Evolutionary conservation across 1,140 invertebrate genomes (phyloP).

Genomic region (Lepidostoma basale): DNA sequence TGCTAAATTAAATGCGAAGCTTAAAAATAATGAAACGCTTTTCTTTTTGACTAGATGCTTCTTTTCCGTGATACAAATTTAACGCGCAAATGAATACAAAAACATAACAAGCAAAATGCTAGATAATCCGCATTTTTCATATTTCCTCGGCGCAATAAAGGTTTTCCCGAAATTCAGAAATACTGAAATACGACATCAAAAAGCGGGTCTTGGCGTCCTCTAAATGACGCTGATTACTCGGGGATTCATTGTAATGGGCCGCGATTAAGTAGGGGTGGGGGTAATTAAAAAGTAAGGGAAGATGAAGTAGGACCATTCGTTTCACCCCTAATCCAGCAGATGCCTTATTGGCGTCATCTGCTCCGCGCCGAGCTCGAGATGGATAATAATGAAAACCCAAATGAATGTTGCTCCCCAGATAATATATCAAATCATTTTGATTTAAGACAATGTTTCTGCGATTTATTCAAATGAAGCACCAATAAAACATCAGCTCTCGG

Average conservation of each 20-base stretch:
- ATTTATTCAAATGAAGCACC: constrained; percentile 14
- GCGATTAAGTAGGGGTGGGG: constrained; percentile 21
- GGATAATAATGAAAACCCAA: constrained; percentile 24
- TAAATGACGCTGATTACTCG: constrained; percentile 14
- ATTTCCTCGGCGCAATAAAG: not conserved
- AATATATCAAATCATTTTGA: constrained; percentile 20
- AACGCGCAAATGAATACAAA: not conserved
- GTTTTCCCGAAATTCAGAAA: not conserved
- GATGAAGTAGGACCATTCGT: constrained; percentile 18
- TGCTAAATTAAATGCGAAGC: no score
- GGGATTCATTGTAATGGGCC: constrained; percentile 18
- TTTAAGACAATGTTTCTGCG: constrained; percentile 14
- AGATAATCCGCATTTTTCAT: not conserved
- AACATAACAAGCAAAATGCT: not conserved
- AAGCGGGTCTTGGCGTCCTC: not conserved
- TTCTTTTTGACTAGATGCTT: no score
- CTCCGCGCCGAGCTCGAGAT: not conserved
- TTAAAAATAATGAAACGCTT: no score
- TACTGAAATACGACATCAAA: not conserved
- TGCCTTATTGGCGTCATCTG: constrained; percentile 26
- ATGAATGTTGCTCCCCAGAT: constrained; percentile 17
- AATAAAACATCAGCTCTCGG: not conserved
- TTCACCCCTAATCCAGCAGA: constrained; percentile 1
- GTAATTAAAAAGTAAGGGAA: constrained; percentile 26
- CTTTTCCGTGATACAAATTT: no score